Evolutionary conservation across 2,113 vertebrate genomes (phyloP), one percentile per base, ranked within the genome.

Genomic region (Aplodontia rufa): DNA sequence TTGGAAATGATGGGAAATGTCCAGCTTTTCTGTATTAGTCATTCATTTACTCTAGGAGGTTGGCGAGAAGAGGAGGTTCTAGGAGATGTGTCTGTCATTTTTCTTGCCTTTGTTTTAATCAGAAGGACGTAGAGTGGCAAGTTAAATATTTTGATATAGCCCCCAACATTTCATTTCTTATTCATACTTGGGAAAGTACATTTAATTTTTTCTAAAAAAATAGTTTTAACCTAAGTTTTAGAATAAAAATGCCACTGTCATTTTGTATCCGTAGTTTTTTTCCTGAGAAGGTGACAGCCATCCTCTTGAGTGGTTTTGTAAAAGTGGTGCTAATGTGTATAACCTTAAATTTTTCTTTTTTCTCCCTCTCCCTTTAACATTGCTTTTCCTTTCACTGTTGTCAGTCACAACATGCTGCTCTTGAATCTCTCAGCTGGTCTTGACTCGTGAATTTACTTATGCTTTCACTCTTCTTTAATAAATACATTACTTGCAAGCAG

Each of bases 381-480:
- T 97, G 98, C 98, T 98, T 98, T 98, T 95, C 96, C 98, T 98
- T 95, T 98, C 98, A 99, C 98, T 98, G 98, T 98, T 99, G 99
- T 99, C 98, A 97, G 98, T 98, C 98, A 99, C 98, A 98, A 99
- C 99, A 98, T 98, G 98, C 98, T 99, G 99, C 99, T 99, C 98
- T 98, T 98, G 98, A 98, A 98, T 98, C 98, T 98, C 97, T 98
- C 98, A 97, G 98, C 98, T 98, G 98, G 97, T 99, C 98, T 98
- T 99, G 98, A 98, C 99, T 99, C 97, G 98, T 99, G 98, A 98
- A 98, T 99, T 98, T 99, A 98, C 99, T 98, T 99, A 98, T 98
- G 98, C 98, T 99, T 99, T 98, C 98, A 98, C 98, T 98, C 98
- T 98, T 98, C 97, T 98, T 98, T 98, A 98, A 98, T 98, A 98